phyloP scores from a whole-genome alignment of 2,888 invertebrate species.

The Hemaris fuciformis region DNA sequence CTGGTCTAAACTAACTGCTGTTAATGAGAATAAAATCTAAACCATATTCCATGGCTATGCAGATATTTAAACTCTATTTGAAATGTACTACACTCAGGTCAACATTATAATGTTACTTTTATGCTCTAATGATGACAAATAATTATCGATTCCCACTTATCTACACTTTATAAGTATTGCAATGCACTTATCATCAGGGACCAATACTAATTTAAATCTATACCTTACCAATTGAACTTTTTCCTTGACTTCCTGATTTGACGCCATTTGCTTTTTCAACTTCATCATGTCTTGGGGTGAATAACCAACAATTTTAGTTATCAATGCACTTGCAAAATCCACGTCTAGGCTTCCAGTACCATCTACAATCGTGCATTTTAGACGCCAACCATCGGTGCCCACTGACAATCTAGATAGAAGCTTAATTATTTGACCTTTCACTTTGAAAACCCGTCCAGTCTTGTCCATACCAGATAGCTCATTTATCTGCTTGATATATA shows the following conservation, averaged over 20 bases:
- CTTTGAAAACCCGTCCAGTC: slow-evolving; percentile 68
- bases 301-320: slow-evolving; percentile 74
- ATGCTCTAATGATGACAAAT: too few species aligned
- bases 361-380: slow-evolving; percentile 82
- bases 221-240: slow-evolving; percentile 52
- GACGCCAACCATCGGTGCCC: slow-evolving; percentile 75
- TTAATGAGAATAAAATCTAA: too few species aligned
- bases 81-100: too few species aligned
- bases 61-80: too few species aligned
- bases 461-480: slow-evolving; percentile 50
- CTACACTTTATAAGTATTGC: too few species aligned
- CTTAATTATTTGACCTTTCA: slow-evolving; percentile 81
- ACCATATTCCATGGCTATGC: too few species aligned
- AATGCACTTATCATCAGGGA: too few species aligned
- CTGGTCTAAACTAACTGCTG: too few species aligned
- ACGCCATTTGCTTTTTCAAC: slow-evolving; percentile 60
- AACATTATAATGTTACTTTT: too few species aligned
- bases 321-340: slow-evolving; percentile 79
- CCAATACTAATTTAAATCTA: too few species aligned
- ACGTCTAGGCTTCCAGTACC: slow-evolving; percentile 79
- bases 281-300: slow-evolving; percentile 71
- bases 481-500: slow-evolving; percentile 71
- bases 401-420: slow-evolving; percentile 80
- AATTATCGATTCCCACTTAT: too few species aligned
- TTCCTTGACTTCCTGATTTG: slow-evolving; percentile 57